Conservation (phyloP, 2,888 invertebrate species). For the Luperina nickerlii region DNA sequence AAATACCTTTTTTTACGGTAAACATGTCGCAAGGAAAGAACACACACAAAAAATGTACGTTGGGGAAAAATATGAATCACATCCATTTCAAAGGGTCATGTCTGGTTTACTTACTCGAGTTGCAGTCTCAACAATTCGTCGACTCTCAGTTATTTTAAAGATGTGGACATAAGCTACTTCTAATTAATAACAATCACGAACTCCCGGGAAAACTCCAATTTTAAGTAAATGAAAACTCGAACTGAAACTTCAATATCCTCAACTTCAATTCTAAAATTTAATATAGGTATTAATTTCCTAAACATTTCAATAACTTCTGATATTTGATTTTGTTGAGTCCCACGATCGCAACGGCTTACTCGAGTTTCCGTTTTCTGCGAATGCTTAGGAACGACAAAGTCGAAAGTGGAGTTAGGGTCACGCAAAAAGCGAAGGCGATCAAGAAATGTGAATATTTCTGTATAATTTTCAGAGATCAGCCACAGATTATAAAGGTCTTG, state of each 20-base stretch:
- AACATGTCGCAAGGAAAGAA: not conserved
- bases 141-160: too few relatives aligned
- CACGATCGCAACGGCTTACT: constrained; percentile 29
- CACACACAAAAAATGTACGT: not conserved
- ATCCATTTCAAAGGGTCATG: not conserved
- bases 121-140: not conserved
- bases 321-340: constrained; percentile 51
- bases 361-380: constrained; percentile 32
- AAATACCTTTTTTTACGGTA: not conserved
- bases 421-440: not conserved
- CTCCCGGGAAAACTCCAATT: not conserved
- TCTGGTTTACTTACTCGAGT: not conserved
- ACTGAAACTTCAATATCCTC: constrained; percentile 22
- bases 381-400: constrained; percentile 43
- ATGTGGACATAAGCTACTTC: not conserved
- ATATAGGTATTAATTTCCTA: constrained; percentile 48
- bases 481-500: not conserved
- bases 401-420: constrained; percentile 10
- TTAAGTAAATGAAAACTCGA: constrained; percentile 17
- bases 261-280: constrained; percentile 32
- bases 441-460: not conserved
- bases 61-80: not conserved
- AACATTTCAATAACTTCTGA: constrained; percentile 44
- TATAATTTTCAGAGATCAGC: not conserved
- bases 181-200: not conserved